Conservation (phyloP, 2,888 invertebrate genomes). For the Zelleria hepariella region DNA sequence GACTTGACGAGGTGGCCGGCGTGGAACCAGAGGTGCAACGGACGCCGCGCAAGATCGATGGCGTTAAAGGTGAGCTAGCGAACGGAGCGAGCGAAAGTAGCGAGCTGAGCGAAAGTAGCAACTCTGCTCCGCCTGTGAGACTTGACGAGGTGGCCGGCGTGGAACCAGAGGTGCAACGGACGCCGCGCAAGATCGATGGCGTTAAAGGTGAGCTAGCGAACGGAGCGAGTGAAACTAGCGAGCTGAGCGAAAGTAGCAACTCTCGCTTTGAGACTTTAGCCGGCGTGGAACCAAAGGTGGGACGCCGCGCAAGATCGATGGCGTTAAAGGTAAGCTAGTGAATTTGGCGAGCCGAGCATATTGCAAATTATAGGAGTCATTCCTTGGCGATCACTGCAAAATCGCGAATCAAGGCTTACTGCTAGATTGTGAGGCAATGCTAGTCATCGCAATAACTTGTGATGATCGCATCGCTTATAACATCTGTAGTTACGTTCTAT, state of each 20-base stretch:
- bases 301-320: slow-evolving; percentile 63
- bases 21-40: slow-evolving; percentile 69
- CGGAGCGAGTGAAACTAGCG: slow-evolving; percentile 52
- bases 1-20: slow-evolving; percentile 46
- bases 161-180: slow-evolving; percentile 65
- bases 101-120: slow-evolving; percentile 57
- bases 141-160: slow-evolving; percentile 54
- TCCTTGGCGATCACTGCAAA: too few relatives aligned
- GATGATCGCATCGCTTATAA: too few relatives aligned
- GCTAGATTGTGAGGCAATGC: too few relatives aligned
- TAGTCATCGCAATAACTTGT: too few relatives aligned
- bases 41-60: slow-evolving; percentile 63
- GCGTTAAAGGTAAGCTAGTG: slow-evolving; percentile 52
- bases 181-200: slow-evolving; percentile 65
- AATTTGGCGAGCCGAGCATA: slow-evolving; percentile 58
- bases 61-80: slow-evolving; percentile 47
- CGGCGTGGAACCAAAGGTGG: slow-evolving; percentile 68
- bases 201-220: slow-evolving; percentile 43
- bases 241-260: slow-evolving; percentile 58
- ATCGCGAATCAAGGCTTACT: too few relatives aligned
- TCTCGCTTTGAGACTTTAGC: slow-evolving; percentile 45
- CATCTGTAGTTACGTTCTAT: too few relatives aligned
- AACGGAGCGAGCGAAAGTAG: slow-evolving; percentile 49
- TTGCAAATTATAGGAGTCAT: too few relatives aligned
- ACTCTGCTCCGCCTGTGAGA: slow-evolving; percentile 48